Evolutionary conservation across 2,113 vertebrate genomes (phyloP), one percentile per base, ranked within the genome.

Genomic region (Caloenas nicobarica): DNA sequence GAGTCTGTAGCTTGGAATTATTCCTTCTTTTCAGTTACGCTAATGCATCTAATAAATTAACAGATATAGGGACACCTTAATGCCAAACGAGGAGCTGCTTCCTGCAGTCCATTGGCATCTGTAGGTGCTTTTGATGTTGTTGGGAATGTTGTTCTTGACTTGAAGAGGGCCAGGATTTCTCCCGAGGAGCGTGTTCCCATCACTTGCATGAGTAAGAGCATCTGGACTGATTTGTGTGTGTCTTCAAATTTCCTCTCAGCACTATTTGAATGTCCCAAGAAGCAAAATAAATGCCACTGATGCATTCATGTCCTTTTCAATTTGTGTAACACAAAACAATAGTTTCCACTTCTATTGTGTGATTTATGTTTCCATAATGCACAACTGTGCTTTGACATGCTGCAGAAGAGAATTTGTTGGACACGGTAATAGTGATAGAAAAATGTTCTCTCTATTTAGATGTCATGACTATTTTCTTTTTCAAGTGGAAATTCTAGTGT

Each of bases 11-110:
- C 83, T 95, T 93, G 82, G 88, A 97, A 82, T 95, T 87, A 73
- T 93, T 96, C 93, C 69, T 89, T 94, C 92, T 92, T 88, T 96
- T 88, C 93, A 89, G 95, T 96, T 93, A 84, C 1, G 1, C 46
- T 89, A 91, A 86, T 93, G 69, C 22, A 26, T 88, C 89, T 96
- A 94, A 97, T 96, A 96, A 97, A 96, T 98, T 88, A 93, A 88
- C n/a, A 50, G 91, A 60, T 93, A 18, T 71, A 77, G 81, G 85
- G 54, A n/a, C 90, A 81, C 74, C 83, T 80, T 53, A 50, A 25
- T 80, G 86, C 96, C 96, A 97, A 78, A 90, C 71, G 93, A 53
- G 38, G 34, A 69, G 19, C 69, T 74, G 62, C 31, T 78, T 79
- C 66, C 11, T 31, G 65, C 19, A 48, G 34, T 23, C 56, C 14